Evolutionary conservation across 30 jellyfish, hydroid and myxozoan genomes (phyloP).

Genomic region (Hydractinia symbiolongicarpus): DNA sequence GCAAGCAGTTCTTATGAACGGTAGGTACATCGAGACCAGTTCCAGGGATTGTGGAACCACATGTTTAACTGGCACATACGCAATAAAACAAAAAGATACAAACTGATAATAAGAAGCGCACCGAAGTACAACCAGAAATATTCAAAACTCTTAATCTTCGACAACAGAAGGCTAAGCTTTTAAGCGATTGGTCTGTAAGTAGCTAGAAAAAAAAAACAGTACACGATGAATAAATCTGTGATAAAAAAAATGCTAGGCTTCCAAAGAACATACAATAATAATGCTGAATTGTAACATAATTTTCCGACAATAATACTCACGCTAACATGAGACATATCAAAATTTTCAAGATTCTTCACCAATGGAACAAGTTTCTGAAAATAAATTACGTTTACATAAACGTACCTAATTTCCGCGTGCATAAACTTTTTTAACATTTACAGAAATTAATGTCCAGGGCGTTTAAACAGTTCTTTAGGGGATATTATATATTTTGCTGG

Average conservation of each 20-base stretch:
- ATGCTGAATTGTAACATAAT: not conserved
- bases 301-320: slow-evolving; percentile 44
- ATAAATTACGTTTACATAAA: not conserved
- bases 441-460: too few species aligned
- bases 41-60: not conserved
- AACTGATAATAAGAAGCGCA: slow-evolving; percentile 18
- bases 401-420: too few species aligned
- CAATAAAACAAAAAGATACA: not conserved
- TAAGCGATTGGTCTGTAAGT: slow-evolving; percentile 69
- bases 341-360: slow-evolving; percentile 54
- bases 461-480: too few species aligned
- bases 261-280: not conserved
- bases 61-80: not conserved
- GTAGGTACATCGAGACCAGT: not conserved
- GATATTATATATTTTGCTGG: too few species aligned
- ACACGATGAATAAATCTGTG: not conserved
- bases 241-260: not conserved
- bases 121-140: slow-evolving; percentile 78
- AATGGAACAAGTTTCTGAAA: slow-evolving; percentile 67
- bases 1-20: not conserved
- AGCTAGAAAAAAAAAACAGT: slow-evolving; percentile 33
- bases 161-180: slow-evolving; percentile 77
- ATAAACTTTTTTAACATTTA: too few species aligned
- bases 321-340: slow-evolving; percentile 58
- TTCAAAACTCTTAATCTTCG: slow-evolving; percentile 68